These are phyloP conservation scores for Tetragnatha versicolor DNA, from an alignment of 1,140 invertebrate genomes.

Conservation along the genomic window DNA sequence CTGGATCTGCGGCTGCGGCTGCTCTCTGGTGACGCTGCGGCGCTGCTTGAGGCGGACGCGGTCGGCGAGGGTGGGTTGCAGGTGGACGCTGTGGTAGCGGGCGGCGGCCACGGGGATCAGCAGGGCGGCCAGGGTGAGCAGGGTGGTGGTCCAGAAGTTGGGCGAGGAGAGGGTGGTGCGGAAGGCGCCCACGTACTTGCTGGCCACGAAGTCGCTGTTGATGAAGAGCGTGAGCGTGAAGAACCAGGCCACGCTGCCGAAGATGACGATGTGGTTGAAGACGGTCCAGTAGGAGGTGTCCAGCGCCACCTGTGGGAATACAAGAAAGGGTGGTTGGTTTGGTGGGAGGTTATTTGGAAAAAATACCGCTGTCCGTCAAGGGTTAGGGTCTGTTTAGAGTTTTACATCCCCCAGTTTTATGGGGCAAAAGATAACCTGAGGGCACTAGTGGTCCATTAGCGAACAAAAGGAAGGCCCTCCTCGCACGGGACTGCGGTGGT, in stretches of 20 bases:
- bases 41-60: conserved; percentile 85
- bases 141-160: conserved; percentile 88
- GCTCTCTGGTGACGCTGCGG: conserved; percentile 64
- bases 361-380: too few species aligned
- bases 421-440: too few species aligned
- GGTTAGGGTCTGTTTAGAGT: too few species aligned
- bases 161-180: conserved; percentile 59
- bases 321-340: too few species aligned
- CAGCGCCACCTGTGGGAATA: conserved; percentile 79
- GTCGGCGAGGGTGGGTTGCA: conserved; percentile 89
- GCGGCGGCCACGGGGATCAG: conserved; percentile 93
- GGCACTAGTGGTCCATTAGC: too few species aligned
- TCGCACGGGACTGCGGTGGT: too few species aligned
- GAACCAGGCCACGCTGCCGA: conserved; percentile 96
- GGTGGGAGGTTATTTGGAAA: too few species aligned
- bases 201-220: conserved; percentile 65
- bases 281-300: conserved; percentile 99
- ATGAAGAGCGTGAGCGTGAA: conserved; percentile 75
- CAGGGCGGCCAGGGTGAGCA: conserved; percentile 82
- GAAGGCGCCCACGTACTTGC: conserved; percentile 60
- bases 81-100: conserved; percentile 89
- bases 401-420: too few species aligned
- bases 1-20: conserved; percentile 64
- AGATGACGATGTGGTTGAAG: conserved; percentile 96
- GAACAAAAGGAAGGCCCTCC: too few species aligned